These are phyloP conservation scores for Perca schrenkii DNA, from an alignment of 2,113 vertebrate species.

Conservation along the genomic window DNA sequence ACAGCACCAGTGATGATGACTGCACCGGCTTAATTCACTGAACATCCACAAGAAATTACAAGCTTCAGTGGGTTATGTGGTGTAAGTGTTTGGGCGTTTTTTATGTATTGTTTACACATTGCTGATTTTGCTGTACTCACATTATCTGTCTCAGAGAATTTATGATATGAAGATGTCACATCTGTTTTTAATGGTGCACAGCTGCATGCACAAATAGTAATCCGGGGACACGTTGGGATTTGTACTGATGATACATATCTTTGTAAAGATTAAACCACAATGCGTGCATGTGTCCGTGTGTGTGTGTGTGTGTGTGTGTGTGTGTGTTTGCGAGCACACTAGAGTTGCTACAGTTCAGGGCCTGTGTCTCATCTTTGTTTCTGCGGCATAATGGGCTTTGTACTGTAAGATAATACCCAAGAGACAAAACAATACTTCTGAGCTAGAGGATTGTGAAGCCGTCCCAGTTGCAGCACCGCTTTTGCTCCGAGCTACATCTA, in stretches of 20 bases:
- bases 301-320: neutral
- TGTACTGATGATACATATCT: slow-evolving; percentile 83
- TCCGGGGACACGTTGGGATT: slow-evolving; percentile 78
- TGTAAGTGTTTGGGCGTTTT: slow-evolving; percentile 53
- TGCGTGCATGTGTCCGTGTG: slow-evolving; percentile 47
- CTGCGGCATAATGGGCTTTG: slow-evolving; percentile 82
- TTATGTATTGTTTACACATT: slow-evolving; percentile 65
- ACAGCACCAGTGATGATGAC: slow-evolving; percentile 48
- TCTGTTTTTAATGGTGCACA: slow-evolving; percentile 81
- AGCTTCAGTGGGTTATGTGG: slow-evolving; percentile 47
- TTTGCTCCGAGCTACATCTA: slow-evolving; percentile 59
- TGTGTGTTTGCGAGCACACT: slow-evolving; percentile 39
- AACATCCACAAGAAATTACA: slow-evolving; percentile 57
- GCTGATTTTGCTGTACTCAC: slow-evolving; percentile 56
- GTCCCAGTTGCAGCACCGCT: slow-evolving; percentile 74
- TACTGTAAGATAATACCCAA: slow-evolving; percentile 86
- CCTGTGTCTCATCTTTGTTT: slow-evolving; percentile 75
- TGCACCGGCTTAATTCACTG: slow-evolving; percentile 48
- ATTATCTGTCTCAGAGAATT: slow-evolving; percentile 68
- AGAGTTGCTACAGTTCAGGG: slow-evolving; percentile 62
- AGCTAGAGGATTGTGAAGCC: slow-evolving; percentile 76
- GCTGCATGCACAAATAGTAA: slow-evolving; percentile 78
- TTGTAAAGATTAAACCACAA: slow-evolving; percentile 78
- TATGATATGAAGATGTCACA: slow-evolving; percentile 72
- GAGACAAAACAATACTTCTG: slow-evolving; percentile 80